Conservation (phyloP, 2,113 vertebrate genomes). For the Zapus hudsonius region DNA sequence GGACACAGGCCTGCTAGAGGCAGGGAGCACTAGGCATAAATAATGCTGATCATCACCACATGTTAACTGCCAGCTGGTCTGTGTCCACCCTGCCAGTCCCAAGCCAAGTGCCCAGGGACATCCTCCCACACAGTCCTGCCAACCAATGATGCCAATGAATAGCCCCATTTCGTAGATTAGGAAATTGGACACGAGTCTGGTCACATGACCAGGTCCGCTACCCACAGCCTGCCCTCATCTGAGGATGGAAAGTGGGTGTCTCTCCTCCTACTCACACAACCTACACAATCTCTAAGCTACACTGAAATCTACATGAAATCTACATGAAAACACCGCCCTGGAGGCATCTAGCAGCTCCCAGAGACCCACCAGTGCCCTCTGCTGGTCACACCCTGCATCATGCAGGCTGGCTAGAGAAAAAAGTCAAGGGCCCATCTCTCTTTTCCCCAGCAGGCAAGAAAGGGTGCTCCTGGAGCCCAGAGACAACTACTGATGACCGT, state of each 20-base stretch:
- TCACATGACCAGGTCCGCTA: fast-evolving
- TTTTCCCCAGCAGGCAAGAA: too few species aligned
- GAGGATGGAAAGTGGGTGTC: fast-evolving
- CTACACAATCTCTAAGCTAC: not conserved
- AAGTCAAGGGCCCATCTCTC: too few species aligned
- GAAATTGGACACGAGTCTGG: not conserved
- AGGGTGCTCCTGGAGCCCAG: too few species aligned
- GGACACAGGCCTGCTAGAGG: not conserved
- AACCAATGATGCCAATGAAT: fast-evolving
- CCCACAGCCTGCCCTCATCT: not conserved
- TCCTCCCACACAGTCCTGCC: not conserved
- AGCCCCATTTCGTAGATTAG: not conserved
- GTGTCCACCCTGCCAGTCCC: not conserved
- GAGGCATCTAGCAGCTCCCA: not conserved
- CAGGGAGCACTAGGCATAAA: not conserved
- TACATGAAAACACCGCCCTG: not conserved
- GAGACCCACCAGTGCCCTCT: not conserved
- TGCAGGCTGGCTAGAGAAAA: too few species aligned
- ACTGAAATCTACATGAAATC: fast-evolving
- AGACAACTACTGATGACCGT: not conserved
- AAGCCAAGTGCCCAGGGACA: fast-evolving
- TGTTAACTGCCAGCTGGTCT: fast-evolving
- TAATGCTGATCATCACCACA: too few species aligned
- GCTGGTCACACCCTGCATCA: not conserved
- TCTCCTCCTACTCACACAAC: not conserved